These are phyloP conservation scores for Hetaerina americana DNA, from an alignment of 1,140 invertebrate genomes.

Conservation along the genomic window DNA sequence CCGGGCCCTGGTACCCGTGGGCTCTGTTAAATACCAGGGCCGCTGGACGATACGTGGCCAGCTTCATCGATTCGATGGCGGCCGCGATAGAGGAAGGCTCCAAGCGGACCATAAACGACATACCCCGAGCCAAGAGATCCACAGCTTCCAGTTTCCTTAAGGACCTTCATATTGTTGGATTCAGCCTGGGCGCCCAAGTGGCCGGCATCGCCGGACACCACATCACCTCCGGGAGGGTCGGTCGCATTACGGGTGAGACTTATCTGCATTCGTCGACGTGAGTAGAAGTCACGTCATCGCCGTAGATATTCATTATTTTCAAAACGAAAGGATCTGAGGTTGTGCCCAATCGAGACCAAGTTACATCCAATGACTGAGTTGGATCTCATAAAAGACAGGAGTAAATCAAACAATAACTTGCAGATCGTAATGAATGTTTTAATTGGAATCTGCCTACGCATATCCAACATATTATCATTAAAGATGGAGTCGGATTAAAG, in stretches of 20 bases:
- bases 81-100: conserved; percentile 32
- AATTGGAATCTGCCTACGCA: no score
- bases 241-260: conserved; percentile 47
- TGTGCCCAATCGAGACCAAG: no score
- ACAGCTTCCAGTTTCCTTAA: conserved; percentile 19
- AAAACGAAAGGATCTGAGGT: no score
- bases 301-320: no score
- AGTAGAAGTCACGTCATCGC: no score
- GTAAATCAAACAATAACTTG: no score
- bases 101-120: conserved; percentile 50
- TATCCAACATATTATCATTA: no score
- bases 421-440: no score
- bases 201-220: conserved; percentile 55
- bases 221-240: conserved; percentile 41
- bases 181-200: conserved; percentile 64
- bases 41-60: conserved; percentile 44
- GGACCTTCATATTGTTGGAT: conserved; percentile 56
- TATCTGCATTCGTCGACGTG: not conserved
- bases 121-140: not conserved
- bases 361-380: no score
- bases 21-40: conserved; percentile 46
- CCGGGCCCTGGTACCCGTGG: conserved; percentile 48
- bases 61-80: conserved; percentile 43
- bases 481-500: no score
- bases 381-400: no score